These are phyloP conservation scores for Amphipyra tragopoginis DNA, from an alignment of 2,888 invertebrate genomes.

Conservation along the genomic window DNA sequence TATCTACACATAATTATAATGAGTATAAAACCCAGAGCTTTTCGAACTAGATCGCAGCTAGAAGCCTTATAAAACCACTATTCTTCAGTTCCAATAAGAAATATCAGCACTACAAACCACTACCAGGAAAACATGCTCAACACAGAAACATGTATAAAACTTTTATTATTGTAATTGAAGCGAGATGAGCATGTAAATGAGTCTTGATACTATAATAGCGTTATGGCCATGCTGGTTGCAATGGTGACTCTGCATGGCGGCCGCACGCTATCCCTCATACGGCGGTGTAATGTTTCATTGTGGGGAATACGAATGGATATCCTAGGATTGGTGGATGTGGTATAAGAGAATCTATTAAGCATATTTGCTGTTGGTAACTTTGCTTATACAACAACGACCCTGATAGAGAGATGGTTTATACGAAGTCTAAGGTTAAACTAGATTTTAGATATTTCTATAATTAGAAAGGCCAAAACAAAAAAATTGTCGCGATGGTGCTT, in stretches of 20 bases:
- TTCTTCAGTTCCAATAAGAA: too few species aligned
- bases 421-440: too few species aligned
- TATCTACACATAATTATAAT: too few species aligned
- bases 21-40: too few species aligned
- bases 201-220: conserved; percentile 30
- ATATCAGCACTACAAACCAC: too few species aligned
- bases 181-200: conserved; percentile 48
- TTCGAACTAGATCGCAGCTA: too few species aligned
- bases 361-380: not conserved
- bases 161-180: conserved; percentile 43
- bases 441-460: too few species aligned
- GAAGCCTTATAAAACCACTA: too few species aligned
- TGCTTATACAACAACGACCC: too few species aligned
- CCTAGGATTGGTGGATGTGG: conserved; percentile 62
- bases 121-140: not conserved
- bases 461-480: too few species aligned
- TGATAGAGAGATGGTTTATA: too few species aligned
- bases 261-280: conserved; percentile 74
- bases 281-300: conserved; percentile 75
- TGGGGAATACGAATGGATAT: conserved; percentile 36
- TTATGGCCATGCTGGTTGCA: conserved; percentile 27
- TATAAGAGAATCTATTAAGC: conserved; percentile 27
- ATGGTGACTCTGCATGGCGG: conserved; percentile 63
- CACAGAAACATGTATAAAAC: conserved; percentile 9
- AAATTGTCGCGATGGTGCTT: too few species aligned